Evolutionary conservation across 2,797 vertebrate genomes (phyloP), one percentile per base, ranked within the genome.

Genomic region (Helostoma temminkii): DNA sequence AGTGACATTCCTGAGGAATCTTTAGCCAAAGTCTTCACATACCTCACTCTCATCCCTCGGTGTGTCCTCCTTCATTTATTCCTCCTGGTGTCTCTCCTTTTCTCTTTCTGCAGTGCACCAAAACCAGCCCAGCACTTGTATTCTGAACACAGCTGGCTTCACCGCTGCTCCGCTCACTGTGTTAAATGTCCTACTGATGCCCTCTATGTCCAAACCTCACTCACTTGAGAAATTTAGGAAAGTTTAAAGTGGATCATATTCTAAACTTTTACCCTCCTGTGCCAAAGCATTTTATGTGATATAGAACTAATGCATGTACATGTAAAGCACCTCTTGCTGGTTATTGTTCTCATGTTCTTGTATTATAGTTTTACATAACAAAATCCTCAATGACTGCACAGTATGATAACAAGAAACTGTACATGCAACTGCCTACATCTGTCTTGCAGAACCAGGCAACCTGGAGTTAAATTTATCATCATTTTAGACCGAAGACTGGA

Each of bases 401-500:
- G 6, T 26, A 6, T 61, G 6, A 48, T 32, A 25, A 22, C 3
- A 57, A 30, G 34, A 7, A 43, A 0, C n/a, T n/a, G 26, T 22
- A 1, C 15, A 9, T 18, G 34, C 22, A 24, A 34, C 11, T 62
- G 5, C 24, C 9, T 64, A 5, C 6, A 30, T 85, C 71, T 42
- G 78, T 47, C 68, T 92, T 85, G 2, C 82, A 99, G 98, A 85
- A 93, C 94, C 41, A 93, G 94, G 62, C 95, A 96, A 79, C 92
- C 96, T 4, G 95, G 96, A 50, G 95, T 95, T 30, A 97, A 95
- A 88, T 99, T 99, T 85, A 97, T 96, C 90, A 89, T 99, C 58
- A 95, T 99, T 90, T 91, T 99, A 94, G 98, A 99, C 84, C 93
- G 97, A 91, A 95, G 98, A 89, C 67, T 96, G 92, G 97, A 98